Evolutionary conservation across 2,888 invertebrate genomes (phyloP), one percentile per base, ranked within the genome.

Genomic region (Ophion ventricosus): DNA sequence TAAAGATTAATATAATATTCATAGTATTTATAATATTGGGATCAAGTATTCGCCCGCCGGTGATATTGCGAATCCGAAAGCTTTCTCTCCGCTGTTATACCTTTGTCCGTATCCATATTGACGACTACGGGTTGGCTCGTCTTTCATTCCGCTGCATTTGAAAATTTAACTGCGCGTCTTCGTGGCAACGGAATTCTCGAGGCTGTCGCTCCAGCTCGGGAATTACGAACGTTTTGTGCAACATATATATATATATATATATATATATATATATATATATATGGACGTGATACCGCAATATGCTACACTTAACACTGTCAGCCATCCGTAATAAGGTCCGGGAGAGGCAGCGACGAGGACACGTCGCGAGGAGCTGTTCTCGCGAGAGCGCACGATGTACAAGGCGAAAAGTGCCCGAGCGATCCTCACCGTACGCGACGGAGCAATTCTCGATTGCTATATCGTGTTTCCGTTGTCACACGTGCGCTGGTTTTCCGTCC

Each of bases 311-410:
- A 88, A 87, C 89, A 88, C 86, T 87, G 88, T 83, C 89, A 88
- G 84, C 88, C 87, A 88, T 88, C 88, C 87, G 89, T 90, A 90
- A 89, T 87, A 88, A 88, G 82, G 82, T 85, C 82, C 73, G 69
- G 83, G 82, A 83, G 81, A 77, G 83, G 79, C 80, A 72, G 72
- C 76, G 80, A 74, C 61, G 79, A 80, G 85, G 80, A 80, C 77
- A 49, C 80, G 77, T 80, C 80, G 79, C 61, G 59, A 43, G 20
- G 35, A 29, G 59, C 43, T 77, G 74, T 82, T 70, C 35, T 35
- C 76, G 54, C 72, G 57, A 25, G 26, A 57, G 49, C 40, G 64
- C 73, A 49, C 26, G 64, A 63, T 54, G 35, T 20, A 72, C 49
- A 14, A 73, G 14, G 74, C 73, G 40, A 63, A 64, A 61, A 61